Evolutionary conservation across 2,888 invertebrate genomes (phyloP), one percentile per base, ranked within the genome.

Genomic region (Bombylius discolor): DNA sequence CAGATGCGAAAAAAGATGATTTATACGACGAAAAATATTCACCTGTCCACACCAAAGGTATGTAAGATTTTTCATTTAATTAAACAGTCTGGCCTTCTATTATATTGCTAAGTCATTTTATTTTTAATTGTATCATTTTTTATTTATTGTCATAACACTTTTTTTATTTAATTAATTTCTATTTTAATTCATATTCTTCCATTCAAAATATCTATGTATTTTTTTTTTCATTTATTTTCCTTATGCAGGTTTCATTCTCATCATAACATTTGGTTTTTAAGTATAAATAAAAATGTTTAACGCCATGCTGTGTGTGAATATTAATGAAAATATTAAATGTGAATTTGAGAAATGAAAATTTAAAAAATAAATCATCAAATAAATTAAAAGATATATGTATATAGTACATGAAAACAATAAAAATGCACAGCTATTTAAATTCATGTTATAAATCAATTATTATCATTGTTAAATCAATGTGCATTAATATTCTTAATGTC

Each of bases 271-370:
- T 23, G 45, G 14, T 33, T 7, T 7, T 36, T 36, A 36, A 36
- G 8, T 7, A 36, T 7, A 53, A 52, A 52, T 36, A 50, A 49
- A 55, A 47, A 53, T 53, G 52, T 44, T 42, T 46, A 42, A 50
- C 11, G 47, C 55, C 55, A 59, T 60, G 60, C 60, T 60, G 60
- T 60, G 60, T 60, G 60, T 60, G 59, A 59, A 58, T 49, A 54
- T 47, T 36, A 49, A 47, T 55, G 55, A 46, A 46, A 55, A 55
- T 49, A 39, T 48, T 53, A 23, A 11, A 47, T 13, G 23, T 33
- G 33, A 34, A 46, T 7, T 46, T 13, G 14, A 14, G 14, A 49
- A 36, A 14, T 36, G 11, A 55, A 34, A 7, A 49, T n/a, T 13
- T 13, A 47, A 55, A 51, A 46, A 46, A 46, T 12, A 34, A 34